phyloP scores from a whole-genome alignment of 2,113 vertebrate genomes.

The Varanus komodoensis region DNA sequence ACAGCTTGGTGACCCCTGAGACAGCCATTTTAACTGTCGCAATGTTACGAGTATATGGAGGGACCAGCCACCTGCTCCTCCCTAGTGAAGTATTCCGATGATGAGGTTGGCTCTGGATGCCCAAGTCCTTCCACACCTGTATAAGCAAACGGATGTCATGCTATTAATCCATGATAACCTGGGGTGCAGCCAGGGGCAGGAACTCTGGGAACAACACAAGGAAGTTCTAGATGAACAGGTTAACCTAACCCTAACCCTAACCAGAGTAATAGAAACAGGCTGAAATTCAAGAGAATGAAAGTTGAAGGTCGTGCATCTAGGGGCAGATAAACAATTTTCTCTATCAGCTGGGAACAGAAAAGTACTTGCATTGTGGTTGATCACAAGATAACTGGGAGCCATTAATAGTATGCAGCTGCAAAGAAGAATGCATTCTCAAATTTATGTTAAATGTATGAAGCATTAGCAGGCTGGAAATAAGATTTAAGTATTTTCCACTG shows the following conservation, averaged over 20 bases:
- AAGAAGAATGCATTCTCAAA: background rate
- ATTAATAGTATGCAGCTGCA: background rate
- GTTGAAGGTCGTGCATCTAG: conserved; percentile 21
- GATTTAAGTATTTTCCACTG: background rate
- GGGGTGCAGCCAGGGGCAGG: background rate
- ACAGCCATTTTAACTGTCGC: conserved; percentile 40
- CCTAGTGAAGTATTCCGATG: background rate
- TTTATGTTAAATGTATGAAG: conserved; percentile 7
- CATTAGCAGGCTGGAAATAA: background rate
- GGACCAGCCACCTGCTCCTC: background rate
- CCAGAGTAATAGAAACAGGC: background rate
- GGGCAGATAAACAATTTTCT: background rate
- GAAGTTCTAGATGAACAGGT: background rate
- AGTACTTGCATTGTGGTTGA: background rate
- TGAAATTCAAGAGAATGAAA: background rate
- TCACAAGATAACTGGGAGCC: conserved; percentile 8
- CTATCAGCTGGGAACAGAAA: conserved; percentile 25
- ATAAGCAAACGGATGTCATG: background rate
- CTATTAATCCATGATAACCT: background rate
- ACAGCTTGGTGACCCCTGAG: background rate
- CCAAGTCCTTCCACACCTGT: background rate
- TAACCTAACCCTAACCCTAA: background rate
- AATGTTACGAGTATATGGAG: background rate
- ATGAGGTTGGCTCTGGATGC: background rate
- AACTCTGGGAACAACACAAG: background rate